phyloP scores from a whole-genome alignment of 1,140 invertebrate genomes.

The Caenorhabditis latens region DNA sequence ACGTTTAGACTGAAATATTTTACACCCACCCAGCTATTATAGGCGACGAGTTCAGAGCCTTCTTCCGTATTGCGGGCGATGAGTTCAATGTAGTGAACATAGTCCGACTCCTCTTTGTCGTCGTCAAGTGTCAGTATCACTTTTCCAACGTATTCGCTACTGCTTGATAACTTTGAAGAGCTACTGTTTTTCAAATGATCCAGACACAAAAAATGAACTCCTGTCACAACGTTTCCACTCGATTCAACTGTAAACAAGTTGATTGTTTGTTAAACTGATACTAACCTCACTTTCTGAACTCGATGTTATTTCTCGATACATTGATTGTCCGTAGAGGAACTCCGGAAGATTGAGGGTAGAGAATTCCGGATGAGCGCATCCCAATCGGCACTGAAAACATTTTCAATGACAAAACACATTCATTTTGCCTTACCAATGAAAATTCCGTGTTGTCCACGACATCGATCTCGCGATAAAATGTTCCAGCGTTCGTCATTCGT shows the following conservation, averaged over 20 bases:
- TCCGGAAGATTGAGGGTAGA: background rate
- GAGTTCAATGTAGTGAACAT: background rate
- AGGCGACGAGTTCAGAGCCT: background rate
- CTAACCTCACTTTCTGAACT: background rate
- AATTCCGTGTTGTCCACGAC: conserved; percentile 1
- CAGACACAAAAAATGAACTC: background rate
- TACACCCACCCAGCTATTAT: background rate
- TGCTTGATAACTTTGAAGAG: background rate
- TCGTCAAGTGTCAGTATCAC: background rate
- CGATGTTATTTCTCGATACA: background rate
- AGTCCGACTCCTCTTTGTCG: background rate
- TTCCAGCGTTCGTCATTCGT: background rate
- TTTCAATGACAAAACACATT: too few relatives aligned
- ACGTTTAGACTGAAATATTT: background rate
- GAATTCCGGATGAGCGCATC: conserved; percentile 7
- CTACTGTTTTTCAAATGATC: background rate
- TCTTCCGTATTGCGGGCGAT: background rate
- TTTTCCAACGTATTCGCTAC: background rate
- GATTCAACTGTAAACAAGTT: background rate
- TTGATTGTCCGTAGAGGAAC: background rate
- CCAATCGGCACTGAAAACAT: background rate
- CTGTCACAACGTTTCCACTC: background rate
- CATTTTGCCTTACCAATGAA: background rate
- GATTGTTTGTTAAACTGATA: too few relatives aligned
- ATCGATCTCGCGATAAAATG: background rate